phyloP scores from a whole-genome alignment of 2,797 vertebrate species.

The Catamblyrhynchus diadema region DNA sequence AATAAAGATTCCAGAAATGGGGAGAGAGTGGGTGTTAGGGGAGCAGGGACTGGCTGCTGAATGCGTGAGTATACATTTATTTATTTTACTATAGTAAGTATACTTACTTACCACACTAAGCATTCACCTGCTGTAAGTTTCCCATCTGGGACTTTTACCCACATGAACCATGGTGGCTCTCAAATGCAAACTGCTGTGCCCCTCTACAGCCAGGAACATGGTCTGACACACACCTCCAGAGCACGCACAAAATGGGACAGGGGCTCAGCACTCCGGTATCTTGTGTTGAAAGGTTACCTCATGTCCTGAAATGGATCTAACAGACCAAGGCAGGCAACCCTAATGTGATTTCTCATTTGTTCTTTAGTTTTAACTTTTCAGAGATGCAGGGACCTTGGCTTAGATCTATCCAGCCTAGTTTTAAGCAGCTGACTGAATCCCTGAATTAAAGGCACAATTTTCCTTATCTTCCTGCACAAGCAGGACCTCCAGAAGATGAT shows the following conservation, averaged over 20 bases:
- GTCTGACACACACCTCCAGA: neutral
- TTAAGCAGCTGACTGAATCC: neutral
- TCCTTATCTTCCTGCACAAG: neutral
- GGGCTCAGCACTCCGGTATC: neutral
- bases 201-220: accelerated
- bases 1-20: neutral
- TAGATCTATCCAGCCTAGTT: neutral
- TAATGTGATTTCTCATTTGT: neutral
- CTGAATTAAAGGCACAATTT: neutral
- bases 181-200: neutral
- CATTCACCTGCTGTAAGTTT: neutral
- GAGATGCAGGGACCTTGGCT: neutral
- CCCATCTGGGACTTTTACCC: neutral
- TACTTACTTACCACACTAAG: neutral
- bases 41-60: accelerated
- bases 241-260: accelerated
- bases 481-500: neutral
- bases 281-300: neutral
- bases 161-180: neutral
- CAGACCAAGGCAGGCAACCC: neutral
- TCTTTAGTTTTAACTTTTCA: neutral
- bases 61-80: neutral
- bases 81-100: neutral
- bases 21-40: neutral
- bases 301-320: neutral